Base-by-base conservation (phyloP, 2,113 vertebrate species). In the Lamprotornis superbus region DNA sequence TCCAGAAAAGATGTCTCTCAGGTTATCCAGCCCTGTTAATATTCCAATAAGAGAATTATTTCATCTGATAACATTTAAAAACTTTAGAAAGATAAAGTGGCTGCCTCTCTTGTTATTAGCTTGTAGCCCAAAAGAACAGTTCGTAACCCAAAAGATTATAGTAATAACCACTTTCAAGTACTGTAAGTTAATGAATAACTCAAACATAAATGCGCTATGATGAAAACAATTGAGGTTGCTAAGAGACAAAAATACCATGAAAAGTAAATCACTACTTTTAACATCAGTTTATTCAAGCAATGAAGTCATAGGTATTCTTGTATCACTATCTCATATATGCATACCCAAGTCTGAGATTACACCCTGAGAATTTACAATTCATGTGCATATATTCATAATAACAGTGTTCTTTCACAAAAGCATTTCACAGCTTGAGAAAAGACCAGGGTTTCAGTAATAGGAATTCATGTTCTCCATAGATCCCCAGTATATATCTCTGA, bases 181-280 rank as follows among this genome's bases (percentile, higher is more conserved):
- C 57, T n/a, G 44, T 49, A 90, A 95, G 78, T 92, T 83, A 82
- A 83, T 90, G 76, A 53, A 90, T 88, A 95, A 89, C 63, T 86
- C 63, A 95, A 90, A 94, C 61, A 76, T 79, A 90, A 94, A 95
- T 80, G 86, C 2, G 4, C n/a, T 83, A 49, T 64, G 53, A 83
- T 92, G 83, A 83, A 92, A 94, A 92, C 55, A 96, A 77, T 49
- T 69, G 76, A 69, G 59, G 94, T 95, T 96, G 94, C 89, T 90
- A 89, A 80, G 96, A 77, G 59, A 92, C 80, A 90, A 89, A 90
- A 94, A 86, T 64, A 70, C 37, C 68, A 53, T 61, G 86, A 73
- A 86, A 95, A 92, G n/a, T 73, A 96, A 95, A 92, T 94, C 67
- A 77, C 68, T 94, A 65, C 76, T 89, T 95, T 83, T 76, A 65